phyloP scores from a whole-genome alignment of 2,113 vertebrate species.

The Lanius ludovicianus region DNA sequence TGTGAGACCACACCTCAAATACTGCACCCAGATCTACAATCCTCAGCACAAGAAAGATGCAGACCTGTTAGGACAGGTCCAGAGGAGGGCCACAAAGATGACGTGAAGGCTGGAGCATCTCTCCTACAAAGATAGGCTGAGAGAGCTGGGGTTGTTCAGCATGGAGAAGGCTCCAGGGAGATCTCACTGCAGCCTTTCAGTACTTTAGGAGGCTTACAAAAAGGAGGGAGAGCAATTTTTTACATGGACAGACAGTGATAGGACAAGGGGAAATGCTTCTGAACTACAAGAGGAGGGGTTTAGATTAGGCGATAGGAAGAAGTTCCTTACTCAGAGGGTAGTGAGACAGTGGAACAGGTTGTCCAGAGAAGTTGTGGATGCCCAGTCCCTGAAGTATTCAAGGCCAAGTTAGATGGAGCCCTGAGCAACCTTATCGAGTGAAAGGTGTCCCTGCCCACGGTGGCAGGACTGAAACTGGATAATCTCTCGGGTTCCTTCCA shows the following conservation, averaged over 20 bases:
- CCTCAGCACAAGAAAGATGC: rapidly evolving
- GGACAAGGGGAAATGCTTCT: neutral
- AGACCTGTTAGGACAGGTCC: neutral
- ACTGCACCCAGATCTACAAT: neutral
- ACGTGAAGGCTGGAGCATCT: neutral
- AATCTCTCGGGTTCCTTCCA: neutral
- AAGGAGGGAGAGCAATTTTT: neutral
- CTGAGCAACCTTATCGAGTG: neutral
- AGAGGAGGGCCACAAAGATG: neutral
- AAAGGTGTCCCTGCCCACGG: neutral
- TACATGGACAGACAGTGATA: neutral
- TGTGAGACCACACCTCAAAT: neutral
- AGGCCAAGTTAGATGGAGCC: neutral
- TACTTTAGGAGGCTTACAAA: neutral
- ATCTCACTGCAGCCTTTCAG: neutral
- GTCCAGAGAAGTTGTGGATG: neutral
- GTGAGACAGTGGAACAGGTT: neutral
- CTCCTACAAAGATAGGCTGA: neutral
- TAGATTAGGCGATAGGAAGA: neutral
- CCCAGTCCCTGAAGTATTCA: neutral
- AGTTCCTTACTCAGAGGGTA: neutral
- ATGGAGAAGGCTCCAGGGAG: neutral
- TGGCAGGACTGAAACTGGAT: neutral
- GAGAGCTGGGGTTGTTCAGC: neutral
- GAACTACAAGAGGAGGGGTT: neutral